Evolutionary conservation across 2,797 vertebrate genomes (phyloP).

Genomic region (Dicrostonyx torquatus): DNA sequence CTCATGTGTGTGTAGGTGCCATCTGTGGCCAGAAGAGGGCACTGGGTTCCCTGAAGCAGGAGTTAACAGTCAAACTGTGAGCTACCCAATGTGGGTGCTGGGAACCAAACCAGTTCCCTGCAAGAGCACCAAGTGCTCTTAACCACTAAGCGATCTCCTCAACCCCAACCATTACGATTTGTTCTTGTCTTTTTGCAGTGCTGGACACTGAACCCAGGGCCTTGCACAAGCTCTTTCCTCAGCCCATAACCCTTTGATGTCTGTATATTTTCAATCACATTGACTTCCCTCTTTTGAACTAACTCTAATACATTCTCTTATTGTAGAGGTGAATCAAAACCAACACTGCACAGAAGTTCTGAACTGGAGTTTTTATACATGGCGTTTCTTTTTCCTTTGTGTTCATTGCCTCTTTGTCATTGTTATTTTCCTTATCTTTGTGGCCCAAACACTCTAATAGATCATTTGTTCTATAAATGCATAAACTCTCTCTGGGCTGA

Average conservation of each 20-base stretch:
- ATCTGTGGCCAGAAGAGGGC: background rate
- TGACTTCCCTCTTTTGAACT: background rate
- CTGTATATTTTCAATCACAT: background rate
- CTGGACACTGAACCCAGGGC: background rate
- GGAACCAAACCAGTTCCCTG: background rate
- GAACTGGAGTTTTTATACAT: background rate
- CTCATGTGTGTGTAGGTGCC: background rate
- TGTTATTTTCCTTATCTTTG: background rate
- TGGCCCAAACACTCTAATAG: background rate
- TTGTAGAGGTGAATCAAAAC: constrained; percentile 28
- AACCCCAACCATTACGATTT: background rate
- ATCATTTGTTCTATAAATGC: background rate
- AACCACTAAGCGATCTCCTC: background rate
- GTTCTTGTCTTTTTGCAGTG: background rate
- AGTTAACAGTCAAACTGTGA: background rate
- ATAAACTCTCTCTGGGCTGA: background rate
- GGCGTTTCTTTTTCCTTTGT: constrained; percentile 1
- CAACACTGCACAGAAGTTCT: background rate
- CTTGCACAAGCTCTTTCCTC: too few relatives aligned
- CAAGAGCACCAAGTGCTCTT: too few relatives aligned
- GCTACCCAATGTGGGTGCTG: background rate
- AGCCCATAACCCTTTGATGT: background rate
- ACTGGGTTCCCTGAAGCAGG: background rate
- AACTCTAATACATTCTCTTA: constrained; percentile 3
- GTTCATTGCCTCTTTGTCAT: background rate